Conservation (phyloP, 1,140 invertebrate genomes). For the Aphidius gifuensis region DNA sequence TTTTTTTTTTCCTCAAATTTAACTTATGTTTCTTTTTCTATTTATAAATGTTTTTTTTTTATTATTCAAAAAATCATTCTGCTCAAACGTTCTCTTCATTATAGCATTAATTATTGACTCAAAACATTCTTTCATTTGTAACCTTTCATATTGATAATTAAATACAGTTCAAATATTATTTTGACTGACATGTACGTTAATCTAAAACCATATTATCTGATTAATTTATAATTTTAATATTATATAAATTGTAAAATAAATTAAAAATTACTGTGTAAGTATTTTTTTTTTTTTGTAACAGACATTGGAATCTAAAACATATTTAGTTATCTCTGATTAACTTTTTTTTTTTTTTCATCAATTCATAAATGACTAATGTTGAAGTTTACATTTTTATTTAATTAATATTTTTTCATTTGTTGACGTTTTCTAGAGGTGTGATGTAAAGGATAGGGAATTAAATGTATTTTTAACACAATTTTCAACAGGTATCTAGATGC, state of each 20-base stretch:
- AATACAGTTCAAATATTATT: conserved; percentile 11
- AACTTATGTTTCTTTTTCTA: neutral
- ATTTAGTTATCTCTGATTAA: conserved; percentile 5
- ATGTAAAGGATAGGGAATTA: conserved; percentile 44
- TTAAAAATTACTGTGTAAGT: conserved; percentile 24
- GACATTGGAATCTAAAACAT: conserved; percentile 15
- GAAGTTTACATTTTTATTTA: conserved; percentile 2
- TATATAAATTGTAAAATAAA: conserved; percentile 22
- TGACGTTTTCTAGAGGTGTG: conserved; percentile 37
- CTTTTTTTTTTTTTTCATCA: neutral
- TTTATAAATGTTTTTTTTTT: conserved; percentile 6
- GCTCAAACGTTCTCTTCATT: neutral
- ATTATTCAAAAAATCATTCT: conserved; percentile 6
- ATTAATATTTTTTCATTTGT: conserved; percentile 22
- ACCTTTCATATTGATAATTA: neutral
- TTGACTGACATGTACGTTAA: conserved; percentile 18
- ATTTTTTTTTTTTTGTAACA: conserved; percentile 11
- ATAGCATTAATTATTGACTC: neutral
- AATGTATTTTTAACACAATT: conserved; percentile 40
- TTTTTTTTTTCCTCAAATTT: neutral
- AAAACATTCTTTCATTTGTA: neutral
- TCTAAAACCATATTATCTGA: conserved; percentile 9
- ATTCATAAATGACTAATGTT: neutral
- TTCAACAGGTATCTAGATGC: conserved; percentile 43
- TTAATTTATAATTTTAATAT: neutral